These are phyloP conservation scores for human (Homo sapiens) DNA, from an alignment of 2,113 vertebrate species.

Conservation along the genomic window DNA sequence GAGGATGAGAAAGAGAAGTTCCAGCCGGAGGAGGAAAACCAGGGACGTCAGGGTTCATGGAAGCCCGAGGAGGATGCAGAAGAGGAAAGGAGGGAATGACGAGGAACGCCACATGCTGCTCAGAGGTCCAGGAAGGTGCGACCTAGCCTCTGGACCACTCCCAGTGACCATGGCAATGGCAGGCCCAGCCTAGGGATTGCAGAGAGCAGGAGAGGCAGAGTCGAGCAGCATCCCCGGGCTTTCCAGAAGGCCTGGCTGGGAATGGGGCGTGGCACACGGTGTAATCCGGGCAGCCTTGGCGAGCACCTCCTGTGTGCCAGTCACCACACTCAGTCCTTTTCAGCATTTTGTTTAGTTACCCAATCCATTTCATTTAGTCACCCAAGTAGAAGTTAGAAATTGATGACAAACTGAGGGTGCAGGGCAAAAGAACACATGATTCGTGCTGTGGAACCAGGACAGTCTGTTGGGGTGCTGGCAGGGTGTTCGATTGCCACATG, in stretches of 20 bases:
- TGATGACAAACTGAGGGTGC: too few relatives aligned
- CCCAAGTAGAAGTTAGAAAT: too few relatives aligned
- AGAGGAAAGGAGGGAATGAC: background rate
- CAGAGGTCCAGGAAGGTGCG: background rate
- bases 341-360: too few relatives aligned
- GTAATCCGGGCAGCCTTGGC: rapidly evolving
- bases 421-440: background rate
- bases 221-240: background rate
- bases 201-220: background rate
- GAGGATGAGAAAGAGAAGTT: background rate
- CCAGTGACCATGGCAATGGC: background rate
- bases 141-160: rapidly evolving
- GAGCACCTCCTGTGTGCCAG: rapidly evolving
- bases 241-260: background rate
- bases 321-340: too few relatives aligned
- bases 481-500: rapidly evolving
- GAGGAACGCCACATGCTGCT: rapidly evolving
- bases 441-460: rapidly evolving
- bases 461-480: rapidly evolving
- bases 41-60: rapidly evolving
- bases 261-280: background rate
- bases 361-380: too few relatives aligned
- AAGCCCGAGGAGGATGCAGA: too few relatives aligned
- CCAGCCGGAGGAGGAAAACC: background rate
- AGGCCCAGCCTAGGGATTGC: background rate